phyloP scores from a whole-genome alignment of 2,888 invertebrate species.

The Brachyptera risi region DNA sequence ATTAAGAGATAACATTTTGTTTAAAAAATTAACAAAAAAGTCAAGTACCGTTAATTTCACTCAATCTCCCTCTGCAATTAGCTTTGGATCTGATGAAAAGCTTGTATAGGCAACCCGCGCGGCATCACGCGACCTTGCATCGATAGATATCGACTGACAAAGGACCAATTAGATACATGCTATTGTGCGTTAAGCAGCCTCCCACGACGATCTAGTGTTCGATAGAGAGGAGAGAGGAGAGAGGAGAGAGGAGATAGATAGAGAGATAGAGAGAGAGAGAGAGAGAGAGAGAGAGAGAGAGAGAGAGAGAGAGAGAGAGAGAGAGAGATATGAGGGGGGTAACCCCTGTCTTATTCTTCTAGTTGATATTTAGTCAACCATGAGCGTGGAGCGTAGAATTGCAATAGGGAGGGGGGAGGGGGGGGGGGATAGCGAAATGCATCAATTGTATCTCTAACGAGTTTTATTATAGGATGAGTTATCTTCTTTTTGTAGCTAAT shows the following conservation, averaged over 20 bases:
- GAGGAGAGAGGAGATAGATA: not conserved
- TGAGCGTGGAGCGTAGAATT: not conserved
- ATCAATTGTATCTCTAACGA: slow-evolving; percentile 20
- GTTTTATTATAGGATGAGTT: slow-evolving; percentile 15
- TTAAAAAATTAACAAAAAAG: no score
- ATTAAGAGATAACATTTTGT: no score
- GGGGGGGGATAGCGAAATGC: not conserved
- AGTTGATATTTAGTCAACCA: not conserved
- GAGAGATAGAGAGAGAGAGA: not conserved
- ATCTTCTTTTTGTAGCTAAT: no score
- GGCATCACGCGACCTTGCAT: not conserved
- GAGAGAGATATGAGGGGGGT: no score
- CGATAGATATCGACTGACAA: slow-evolving; percentile 17
- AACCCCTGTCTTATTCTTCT: not conserved
- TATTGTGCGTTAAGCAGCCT: slow-evolving; percentile 21
- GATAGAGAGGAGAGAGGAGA: not conserved
- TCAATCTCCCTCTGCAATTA: no score
- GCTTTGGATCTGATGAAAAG: no score
- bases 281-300: not conserved
- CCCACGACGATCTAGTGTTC: slow-evolving; percentile 5
- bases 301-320: not conserved
- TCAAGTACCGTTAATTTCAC: no score
- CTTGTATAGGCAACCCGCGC: no score
- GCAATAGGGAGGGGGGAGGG: not conserved
- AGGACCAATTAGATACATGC: slow-evolving; percentile 29